Evolutionary conservation across 2,888 invertebrate genomes (phyloP), one percentile per base, ranked within the genome.

Genomic region (Acheta domesticus): DNA sequence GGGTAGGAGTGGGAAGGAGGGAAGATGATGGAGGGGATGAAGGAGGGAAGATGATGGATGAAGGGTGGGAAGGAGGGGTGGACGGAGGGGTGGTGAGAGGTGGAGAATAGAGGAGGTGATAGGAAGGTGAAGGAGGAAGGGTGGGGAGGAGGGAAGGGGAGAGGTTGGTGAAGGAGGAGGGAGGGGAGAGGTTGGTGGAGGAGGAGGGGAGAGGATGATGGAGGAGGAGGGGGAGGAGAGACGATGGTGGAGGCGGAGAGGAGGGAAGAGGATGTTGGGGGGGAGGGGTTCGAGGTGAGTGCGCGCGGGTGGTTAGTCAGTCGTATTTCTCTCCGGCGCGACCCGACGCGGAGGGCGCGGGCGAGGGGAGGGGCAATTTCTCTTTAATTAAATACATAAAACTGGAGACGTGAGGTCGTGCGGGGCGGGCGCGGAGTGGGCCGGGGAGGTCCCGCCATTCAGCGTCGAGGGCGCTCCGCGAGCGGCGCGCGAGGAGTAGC

Each of bases 331-430:
- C 36, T 36, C 36, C 36, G 8, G 36, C 36, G 36, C 36, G 36
- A 36, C 36, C 36, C 48, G 20, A 12, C 4, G 20, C 12, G 20
- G 48, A 48, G 49, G 20, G 48, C 77, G 20, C 77, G 48, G 48
- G 12, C 49, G 48, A 48, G 12, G n/a, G 48, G 78, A 48, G 73
- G 74, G 74, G 74, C 74, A 73, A 78, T 78, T 78, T 78, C 78
- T 77, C 21, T 50, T 21, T 77, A 77, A 77, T 21, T 78, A 78
- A 78, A 49, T 20, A 62, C 49, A 73, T 19, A 49, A n/a, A n/a
- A 73, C 78, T 20, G 48, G 48, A 77, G 48, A 20, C 77, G 49
- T 48, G 77, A 12, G 36, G 12, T 36, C 75, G 48, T n/a, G 75
- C n/a, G 62, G 62, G 62, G 14, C 5, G 36, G n/a, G 12, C 16